These are phyloP conservation scores for Cichlasoma orientale DNA, from an alignment of 2,797 vertebrate species.

Conservation along the genomic window DNA sequence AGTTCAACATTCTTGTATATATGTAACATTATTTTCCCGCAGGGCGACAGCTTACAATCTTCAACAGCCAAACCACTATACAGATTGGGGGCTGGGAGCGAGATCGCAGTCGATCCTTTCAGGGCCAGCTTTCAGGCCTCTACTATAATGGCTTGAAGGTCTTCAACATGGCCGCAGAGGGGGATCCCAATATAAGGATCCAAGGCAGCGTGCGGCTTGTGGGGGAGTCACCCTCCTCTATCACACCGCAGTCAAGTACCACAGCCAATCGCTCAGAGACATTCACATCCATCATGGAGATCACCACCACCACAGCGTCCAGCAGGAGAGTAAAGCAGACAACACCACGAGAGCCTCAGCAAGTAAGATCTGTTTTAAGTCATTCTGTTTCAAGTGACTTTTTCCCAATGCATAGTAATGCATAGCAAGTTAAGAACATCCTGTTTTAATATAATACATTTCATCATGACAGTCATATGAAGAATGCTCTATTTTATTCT, in stretches of 20 bases:
- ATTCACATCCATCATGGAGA: constrained; percentile 96
- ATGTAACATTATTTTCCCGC: constrained; percentile 93
- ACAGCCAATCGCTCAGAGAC: constrained; percentile 96
- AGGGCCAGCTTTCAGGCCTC: constrained; percentile 98
- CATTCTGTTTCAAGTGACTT: not conserved
- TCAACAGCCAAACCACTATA: constrained; percentile 99
- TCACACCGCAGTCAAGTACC: constrained; percentile 95
- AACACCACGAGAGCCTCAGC: constrained; percentile 90
- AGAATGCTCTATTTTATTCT: constrained; percentile 9
- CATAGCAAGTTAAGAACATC: constrained; percentile 14
- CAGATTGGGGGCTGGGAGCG: constrained; percentile 98
- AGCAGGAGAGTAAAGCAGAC: constrained; percentile 91
- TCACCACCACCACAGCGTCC: constrained; percentile 90
- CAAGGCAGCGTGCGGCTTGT: constrained; percentile 97
- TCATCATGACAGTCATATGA: constrained; percentile 5
- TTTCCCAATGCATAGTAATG: not conserved
- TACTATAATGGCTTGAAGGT: constrained; percentile 99
- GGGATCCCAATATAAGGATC: constrained; percentile 93
- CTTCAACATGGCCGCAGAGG: constrained; percentile 99
- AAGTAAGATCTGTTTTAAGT: constrained; percentile 78
- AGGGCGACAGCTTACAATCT: constrained; percentile 99
- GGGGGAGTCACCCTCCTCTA: constrained; percentile 93
- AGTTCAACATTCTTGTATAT: constrained; percentile 91
- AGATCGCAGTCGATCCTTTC: constrained; percentile 94
- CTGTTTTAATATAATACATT: constrained; percentile 21